Percentiles rank a stretch among this genome's conserved stretches.
Conservation (phyloP, 1,140 invertebrate species). For the Pseudomyrmex concolor region DNA sequence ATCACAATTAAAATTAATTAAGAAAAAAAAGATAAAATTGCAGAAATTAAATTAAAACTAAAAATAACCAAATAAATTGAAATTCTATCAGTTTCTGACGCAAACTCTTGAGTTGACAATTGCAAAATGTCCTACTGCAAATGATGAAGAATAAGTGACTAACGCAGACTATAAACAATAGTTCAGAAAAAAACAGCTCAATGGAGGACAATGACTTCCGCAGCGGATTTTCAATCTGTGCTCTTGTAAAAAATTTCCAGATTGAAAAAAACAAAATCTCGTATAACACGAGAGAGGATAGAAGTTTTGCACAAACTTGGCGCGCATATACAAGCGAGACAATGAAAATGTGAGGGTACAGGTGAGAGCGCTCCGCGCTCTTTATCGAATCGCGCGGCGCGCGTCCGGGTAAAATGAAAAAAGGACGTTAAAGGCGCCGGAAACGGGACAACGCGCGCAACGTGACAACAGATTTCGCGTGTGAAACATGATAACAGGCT, state of each 20-base stretch:
- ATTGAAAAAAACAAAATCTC: not conserved
- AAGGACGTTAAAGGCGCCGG: not conserved
- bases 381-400: not conserved
- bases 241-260: constrained; percentile 3
- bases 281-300: too few relatives aligned
- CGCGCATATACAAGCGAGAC: not conserved
- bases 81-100: too few relatives aligned
- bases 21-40: too few relatives aligned
- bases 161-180: not conserved
- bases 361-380: not conserved
- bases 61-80: too few relatives aligned
- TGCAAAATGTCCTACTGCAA: too few relatives aligned
- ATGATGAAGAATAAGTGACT: too few relatives aligned
- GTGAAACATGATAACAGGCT: constrained; percentile 85
- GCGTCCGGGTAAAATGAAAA: not conserved
- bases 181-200: not conserved
- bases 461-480: constrained; percentile 74
- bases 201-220: too few relatives aligned
- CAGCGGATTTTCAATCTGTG: too few relatives aligned
- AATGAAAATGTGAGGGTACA: not conserved
- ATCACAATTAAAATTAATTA: not conserved
- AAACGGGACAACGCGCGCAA: not conserved
- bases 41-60: too few relatives aligned
- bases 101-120: too few relatives aligned
- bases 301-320: not conserved